phyloP scores from a whole-genome alignment of 2,888 invertebrate genomes.

The Lysandra bellargus region DNA sequence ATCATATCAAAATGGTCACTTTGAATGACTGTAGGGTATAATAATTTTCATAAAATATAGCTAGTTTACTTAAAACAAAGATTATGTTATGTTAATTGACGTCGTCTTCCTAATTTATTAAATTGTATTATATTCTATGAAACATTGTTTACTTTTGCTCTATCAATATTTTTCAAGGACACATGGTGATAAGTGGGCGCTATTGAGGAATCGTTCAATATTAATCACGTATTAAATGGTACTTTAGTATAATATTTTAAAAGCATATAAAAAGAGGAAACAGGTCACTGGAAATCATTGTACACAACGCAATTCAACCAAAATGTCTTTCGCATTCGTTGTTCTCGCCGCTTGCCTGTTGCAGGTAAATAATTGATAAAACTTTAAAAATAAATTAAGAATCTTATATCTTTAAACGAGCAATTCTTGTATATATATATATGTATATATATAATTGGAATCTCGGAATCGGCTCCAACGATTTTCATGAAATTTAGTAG shows the following conservation, averaged over 20 bases:
- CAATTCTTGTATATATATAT: no score
- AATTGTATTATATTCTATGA: neutral
- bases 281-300: neutral
- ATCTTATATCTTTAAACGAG: no score
- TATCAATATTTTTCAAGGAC: neutral
- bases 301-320: constrained; percentile 22
- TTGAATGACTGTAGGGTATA: no score
- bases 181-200: neutral
- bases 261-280: constrained; percentile 17
- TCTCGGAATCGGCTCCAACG: no score
- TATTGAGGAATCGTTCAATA: neutral
- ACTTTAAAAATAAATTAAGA: no score
- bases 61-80: no score
- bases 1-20: no score
- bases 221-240: neutral
- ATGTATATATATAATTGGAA: no score
- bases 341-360: constrained; percentile 42
- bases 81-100: no score
- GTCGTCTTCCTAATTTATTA: neutral
- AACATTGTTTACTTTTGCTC: neutral
- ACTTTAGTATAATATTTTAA: neutral
- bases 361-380: constrained; percentile 34
- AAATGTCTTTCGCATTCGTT: constrained; percentile 33
- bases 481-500: no score
- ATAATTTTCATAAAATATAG: no score